A percentile compares a stretch with the other conserved stretches of the same genome.
Evolutionary conservation across 1,140 invertebrate genomes (phyloP).

Genomic region (Chrysomallon squamiferum): DNA sequence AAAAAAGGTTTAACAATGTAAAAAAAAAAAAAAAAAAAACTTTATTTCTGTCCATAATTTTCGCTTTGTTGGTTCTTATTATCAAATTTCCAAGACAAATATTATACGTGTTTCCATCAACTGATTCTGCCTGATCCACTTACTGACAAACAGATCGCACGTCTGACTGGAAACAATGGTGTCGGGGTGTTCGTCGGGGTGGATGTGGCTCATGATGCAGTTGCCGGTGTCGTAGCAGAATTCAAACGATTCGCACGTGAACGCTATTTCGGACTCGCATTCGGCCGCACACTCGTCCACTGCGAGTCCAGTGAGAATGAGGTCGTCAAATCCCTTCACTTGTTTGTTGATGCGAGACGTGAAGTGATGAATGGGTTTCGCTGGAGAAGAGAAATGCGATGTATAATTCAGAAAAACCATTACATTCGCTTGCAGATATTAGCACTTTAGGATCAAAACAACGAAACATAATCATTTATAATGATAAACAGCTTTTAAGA

Average conservation of each 20-base stretch:
- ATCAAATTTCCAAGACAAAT: no score
- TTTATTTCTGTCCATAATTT: no score
- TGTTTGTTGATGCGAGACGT: constrained; percentile 29
- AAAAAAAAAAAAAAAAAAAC: no score
- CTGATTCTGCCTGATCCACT: constrained; percentile 12
- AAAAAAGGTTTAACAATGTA: no score
- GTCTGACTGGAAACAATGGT: constrained; percentile 20
- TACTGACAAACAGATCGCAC: constrained; percentile 46
- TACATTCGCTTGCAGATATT: no score
- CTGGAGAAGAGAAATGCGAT: constrained; percentile 14
- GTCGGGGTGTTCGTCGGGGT: constrained; percentile 42
- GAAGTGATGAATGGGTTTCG: constrained; percentile 23
- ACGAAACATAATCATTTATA: no score
- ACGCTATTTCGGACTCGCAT: constrained; percentile 34
- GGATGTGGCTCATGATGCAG: constrained; percentile 37
- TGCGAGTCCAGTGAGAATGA: constrained; percentile 34
- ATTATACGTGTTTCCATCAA: no score
- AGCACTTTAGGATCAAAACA: no score
- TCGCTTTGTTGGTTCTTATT: no score
- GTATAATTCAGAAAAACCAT: no score
- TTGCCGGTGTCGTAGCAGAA: constrained; percentile 40
- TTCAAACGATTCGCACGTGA: constrained; percentile 45
- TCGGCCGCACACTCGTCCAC: constrained; percentile 47
- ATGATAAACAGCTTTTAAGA: no score
- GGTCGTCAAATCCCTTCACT: constrained; percentile 38